Evolutionary conservation across 2,888 invertebrate genomes (phyloP).

Genomic region (Sturmia bella): DNA sequence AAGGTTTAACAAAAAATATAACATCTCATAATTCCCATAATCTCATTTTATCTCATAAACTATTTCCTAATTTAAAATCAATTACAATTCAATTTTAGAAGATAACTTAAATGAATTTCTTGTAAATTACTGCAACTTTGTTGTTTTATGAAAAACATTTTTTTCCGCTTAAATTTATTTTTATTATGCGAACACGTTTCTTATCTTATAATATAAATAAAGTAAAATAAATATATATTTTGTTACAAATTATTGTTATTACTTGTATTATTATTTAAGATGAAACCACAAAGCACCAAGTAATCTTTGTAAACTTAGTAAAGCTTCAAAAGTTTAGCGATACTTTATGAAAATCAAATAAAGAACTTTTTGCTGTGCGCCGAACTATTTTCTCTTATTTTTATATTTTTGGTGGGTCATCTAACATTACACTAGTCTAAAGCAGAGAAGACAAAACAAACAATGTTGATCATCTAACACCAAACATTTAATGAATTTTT

Average conservation of each 20-base stretch:
- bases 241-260: constrained; percentile 64
- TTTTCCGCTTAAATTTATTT: constrained; percentile 61
- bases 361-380: constrained; percentile 34
- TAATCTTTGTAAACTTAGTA: constrained; percentile 65
- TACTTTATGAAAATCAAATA: constrained; percentile 43
- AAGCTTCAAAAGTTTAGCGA: constrained; percentile 18
- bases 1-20: too few species aligned
- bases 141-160: constrained; percentile 43
- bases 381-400: constrained; percentile 13
- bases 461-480: constrained; percentile 62
- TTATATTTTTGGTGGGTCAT: constrained; percentile 25
- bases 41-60: background rate
- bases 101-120: constrained; percentile 5
- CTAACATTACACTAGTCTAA: constrained; percentile 31
- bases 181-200: constrained; percentile 67
- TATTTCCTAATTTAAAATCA: constrained; percentile 7
- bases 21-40: background rate
- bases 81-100: constrained; percentile 34
- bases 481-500: constrained; percentile 66
- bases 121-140: constrained; percentile 6
- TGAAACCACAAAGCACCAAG: constrained; percentile 40
- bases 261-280: constrained; percentile 46
- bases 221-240: constrained; percentile 55
- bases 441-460: constrained; percentile 43
- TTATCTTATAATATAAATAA: constrained; percentile 41